These are phyloP conservation scores for Marronus borbonicus DNA, from an alignment of 2,888 invertebrate genomes.

Conservation along the genomic window DNA sequence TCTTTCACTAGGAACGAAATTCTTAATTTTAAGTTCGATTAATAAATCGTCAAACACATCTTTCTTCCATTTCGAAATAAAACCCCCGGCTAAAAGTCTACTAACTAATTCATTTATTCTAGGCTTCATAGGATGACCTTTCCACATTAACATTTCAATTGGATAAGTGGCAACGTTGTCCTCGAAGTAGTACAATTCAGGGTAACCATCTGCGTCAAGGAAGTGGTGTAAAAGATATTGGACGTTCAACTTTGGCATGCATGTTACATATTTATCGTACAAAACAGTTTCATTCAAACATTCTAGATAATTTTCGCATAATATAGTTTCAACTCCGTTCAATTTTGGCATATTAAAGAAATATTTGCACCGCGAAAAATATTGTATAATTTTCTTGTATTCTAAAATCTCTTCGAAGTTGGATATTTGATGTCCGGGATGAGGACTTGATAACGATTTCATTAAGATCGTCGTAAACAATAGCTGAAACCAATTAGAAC, in stretches of 20 bases:
- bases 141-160: conserved; percentile 64
- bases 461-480: conserved; percentile 61
- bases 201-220: conserved; percentile 56
- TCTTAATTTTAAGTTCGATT: conserved; percentile 14
- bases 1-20: conserved; percentile 36
- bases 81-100: conserved; percentile 62
- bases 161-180: conserved; percentile 63
- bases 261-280: conserved; percentile 58
- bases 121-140: conserved; percentile 63
- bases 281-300: conserved; percentile 59
- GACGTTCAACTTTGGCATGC: conserved; percentile 61
- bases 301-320: conserved; percentile 56
- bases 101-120: conserved; percentile 60
- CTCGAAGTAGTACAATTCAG: conserved; percentile 60
- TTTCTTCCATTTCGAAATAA: conserved; percentile 59
- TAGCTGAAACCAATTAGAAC: conserved; percentile 59
- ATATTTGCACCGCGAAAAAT: conserved; percentile 55
- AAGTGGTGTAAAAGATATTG: conserved; percentile 60
- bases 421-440: conserved; percentile 60
- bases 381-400: conserved; percentile 59
- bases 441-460: conserved; percentile 60
- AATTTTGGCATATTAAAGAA: conserved; percentile 54
- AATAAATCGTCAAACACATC: conserved; percentile 55
- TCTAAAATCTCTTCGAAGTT: conserved; percentile 60
- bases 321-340: not conserved